Evolutionary conservation across 2,888 invertebrate genomes (phyloP), one percentile per base, ranked within the genome.

Genomic region (Meteorus cinctellus): DNA sequence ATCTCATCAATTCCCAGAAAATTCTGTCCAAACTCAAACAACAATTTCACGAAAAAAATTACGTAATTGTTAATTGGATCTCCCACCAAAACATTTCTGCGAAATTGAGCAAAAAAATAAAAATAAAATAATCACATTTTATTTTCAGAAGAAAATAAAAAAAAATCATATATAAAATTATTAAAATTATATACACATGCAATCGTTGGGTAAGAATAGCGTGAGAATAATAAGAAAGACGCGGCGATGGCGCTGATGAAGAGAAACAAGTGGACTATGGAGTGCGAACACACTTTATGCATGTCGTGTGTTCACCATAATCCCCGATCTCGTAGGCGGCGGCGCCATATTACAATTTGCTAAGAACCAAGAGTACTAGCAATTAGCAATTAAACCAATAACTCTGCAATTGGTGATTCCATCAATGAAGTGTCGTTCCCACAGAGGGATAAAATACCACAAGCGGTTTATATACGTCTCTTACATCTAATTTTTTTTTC

Each of bases 371-470:
- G 79, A 78, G 81, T 81, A 83, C 84, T 86, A 84, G 86, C 87
- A 88, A 88, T 88, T 88, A 88, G 84, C 86, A 88, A 88, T 88
- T 88, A 85, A 88, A 88, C 84, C 86, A 88, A 87, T 88, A 87
- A 87, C 82, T 82, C 82, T 82, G 85, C 87, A 87, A 88, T 87
- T 88, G 86, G 84, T 84, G 86, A 86, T 87, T 86, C 85, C 85
- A 84, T 88, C 86, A 85, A 86, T 84, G 84, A 75, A 70, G 76
- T 75, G 78, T 77, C 78, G 80, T 79, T 80, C 79, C 80, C 79
- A 82, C 77, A 77, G 80, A 75, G 67, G 62, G 62, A 63, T 72
- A 29, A 24, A 68, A 60, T 27, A 45, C 6, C 41, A 41, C n/a
- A 3, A 29, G 31, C 34, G 62, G 41, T 16, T 41, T 24, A 60